Percentiles rank a stretch among this genome's conserved stretches.
phyloP scores from a whole-genome alignment of 2,797 vertebrate genomes.

The Calcarius lapponicus region DNA sequence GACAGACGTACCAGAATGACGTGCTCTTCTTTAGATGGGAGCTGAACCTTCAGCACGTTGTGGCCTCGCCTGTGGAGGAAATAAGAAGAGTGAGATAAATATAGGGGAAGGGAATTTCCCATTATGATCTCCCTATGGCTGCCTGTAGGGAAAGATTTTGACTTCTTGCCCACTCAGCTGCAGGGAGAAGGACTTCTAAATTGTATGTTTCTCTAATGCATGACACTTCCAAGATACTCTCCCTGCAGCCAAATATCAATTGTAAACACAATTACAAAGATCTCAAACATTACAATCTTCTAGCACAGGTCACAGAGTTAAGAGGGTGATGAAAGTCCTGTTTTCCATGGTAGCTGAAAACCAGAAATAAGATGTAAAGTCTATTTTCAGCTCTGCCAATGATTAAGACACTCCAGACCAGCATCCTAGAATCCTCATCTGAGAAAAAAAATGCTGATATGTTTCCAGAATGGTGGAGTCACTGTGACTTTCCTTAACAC shows the following conservation, averaged over 20 bases:
- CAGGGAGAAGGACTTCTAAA: constrained; percentile 12
- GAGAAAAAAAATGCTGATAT: neutral
- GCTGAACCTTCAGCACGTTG: constrained; percentile 90
- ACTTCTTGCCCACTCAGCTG: neutral
- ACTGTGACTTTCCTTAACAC: neutral
- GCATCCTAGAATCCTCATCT: neutral
- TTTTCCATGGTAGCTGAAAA: neutral
- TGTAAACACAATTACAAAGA: neutral
- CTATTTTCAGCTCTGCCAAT: neutral
- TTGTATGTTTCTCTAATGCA: neutral
- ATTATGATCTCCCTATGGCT: neutral
- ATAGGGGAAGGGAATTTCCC: neutral
- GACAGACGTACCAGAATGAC: constrained; percentile 96
- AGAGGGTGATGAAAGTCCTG: neutral
- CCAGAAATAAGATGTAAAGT: neutral
- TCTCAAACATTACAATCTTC: neutral
- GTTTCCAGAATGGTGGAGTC: neutral
- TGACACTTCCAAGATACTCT: neutral
- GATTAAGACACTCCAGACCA: neutral
- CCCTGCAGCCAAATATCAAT: neutral
- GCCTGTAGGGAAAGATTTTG: neutral
- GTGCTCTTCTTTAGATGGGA: constrained; percentile 93
- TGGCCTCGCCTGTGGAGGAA: constrained; percentile 87
- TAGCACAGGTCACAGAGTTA: neutral
- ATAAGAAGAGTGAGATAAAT: constrained; percentile 1